Conservation (phyloP, 2,888 invertebrate genomes). For the Clunio marinus region DNA sequence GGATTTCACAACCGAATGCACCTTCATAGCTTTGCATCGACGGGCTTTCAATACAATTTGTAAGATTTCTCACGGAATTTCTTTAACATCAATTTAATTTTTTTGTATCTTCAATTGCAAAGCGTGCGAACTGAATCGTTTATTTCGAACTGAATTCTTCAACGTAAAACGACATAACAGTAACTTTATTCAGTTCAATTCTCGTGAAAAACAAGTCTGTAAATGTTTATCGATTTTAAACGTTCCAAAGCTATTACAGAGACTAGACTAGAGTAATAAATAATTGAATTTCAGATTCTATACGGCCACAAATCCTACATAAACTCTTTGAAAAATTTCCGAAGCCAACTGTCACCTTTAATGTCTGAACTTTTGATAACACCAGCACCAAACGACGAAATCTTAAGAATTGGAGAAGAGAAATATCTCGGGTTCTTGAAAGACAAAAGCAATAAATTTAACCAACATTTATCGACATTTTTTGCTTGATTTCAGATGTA, state of each 20-base stretch:
- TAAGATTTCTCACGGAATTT: too few relatives aligned
- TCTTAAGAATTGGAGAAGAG: slow-evolving; percentile 49
- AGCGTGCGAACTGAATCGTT: slow-evolving; percentile 48
- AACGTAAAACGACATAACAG: slow-evolving; percentile 43
- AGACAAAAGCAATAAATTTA: too few relatives aligned
- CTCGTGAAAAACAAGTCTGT: slow-evolving; percentile 44
- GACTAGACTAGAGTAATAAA: too few relatives aligned
- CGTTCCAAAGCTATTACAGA: too few relatives aligned
- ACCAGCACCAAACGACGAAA: slow-evolving; percentile 44
- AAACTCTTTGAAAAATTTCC: slow-evolving; percentile 42
- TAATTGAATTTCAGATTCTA: slow-evolving; percentile 4
- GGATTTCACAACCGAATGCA: slow-evolving; percentile 46
- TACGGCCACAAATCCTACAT: background rate
- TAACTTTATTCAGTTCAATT: slow-evolving; percentile 43
- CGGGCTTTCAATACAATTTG: slow-evolving; percentile 46
- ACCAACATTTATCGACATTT: background rate
- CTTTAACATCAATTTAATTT: background rate
- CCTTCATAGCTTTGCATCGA: slow-evolving; percentile 49
- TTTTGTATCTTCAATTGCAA: background rate
- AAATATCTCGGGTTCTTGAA: slow-evolving; percentile 47
- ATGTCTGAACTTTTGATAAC: slow-evolving; percentile 46
- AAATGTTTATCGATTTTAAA: background rate
- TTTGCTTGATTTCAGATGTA: too few relatives aligned
- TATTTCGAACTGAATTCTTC: slow-evolving; percentile 50
- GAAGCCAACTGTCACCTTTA: slow-evolving; percentile 47